Evolutionary conservation across 1,140 invertebrate genomes (phyloP).

Genomic region (Agrilus planipennis): DNA sequence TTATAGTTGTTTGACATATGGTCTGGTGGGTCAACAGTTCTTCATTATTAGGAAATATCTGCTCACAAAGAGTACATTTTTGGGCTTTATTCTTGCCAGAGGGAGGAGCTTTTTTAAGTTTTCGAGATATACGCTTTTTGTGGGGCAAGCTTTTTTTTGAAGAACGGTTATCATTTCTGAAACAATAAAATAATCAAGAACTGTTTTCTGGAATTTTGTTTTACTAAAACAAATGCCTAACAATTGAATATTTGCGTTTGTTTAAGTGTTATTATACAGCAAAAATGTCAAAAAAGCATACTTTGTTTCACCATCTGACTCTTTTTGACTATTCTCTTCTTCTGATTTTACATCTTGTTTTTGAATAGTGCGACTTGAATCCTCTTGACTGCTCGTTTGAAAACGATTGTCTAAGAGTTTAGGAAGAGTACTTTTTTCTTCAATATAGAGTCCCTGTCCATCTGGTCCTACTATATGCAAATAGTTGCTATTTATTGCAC

Average conservation of each 20-base stretch:
- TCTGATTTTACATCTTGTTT: slow-evolving; percentile 19
- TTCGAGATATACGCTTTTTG: slow-evolving; percentile 52
- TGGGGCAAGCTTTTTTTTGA: slow-evolving; percentile 50
- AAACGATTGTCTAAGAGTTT: too few species aligned
- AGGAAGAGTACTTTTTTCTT: too few species aligned
- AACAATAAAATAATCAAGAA: slow-evolving; percentile 9
- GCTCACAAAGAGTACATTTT: slow-evolving; percentile 26
- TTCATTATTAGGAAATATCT: slow-evolving; percentile 21
- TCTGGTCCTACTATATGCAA: slow-evolving; percentile 30
- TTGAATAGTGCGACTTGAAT: too few species aligned
- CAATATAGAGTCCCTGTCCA: too few species aligned
- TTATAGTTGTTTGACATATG: slow-evolving; percentile 26
- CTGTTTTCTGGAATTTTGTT: not conserved
- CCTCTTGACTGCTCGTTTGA: too few species aligned
- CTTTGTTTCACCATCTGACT: slow-evolving; percentile 24
- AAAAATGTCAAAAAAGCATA: not conserved
- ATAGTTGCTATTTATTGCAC: slow-evolving; percentile 18
- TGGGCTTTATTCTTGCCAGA: slow-evolving; percentile 15
- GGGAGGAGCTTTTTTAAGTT: slow-evolving; percentile 37
- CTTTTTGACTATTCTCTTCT: slow-evolving; percentile 16
- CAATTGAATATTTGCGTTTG: not conserved
- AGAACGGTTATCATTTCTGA: slow-evolving; percentile 32
- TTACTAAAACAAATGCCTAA: not conserved
- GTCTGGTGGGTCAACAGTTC: slow-evolving; percentile 27
- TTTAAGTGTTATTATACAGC: too few species aligned